A percentile compares a stretch with the other conserved stretches of the same genome.
These are phyloP conservation scores for Distichodus sexfasciatus DNA, from an alignment of 2,797 vertebrate genomes.

Conservation along the genomic window DNA sequence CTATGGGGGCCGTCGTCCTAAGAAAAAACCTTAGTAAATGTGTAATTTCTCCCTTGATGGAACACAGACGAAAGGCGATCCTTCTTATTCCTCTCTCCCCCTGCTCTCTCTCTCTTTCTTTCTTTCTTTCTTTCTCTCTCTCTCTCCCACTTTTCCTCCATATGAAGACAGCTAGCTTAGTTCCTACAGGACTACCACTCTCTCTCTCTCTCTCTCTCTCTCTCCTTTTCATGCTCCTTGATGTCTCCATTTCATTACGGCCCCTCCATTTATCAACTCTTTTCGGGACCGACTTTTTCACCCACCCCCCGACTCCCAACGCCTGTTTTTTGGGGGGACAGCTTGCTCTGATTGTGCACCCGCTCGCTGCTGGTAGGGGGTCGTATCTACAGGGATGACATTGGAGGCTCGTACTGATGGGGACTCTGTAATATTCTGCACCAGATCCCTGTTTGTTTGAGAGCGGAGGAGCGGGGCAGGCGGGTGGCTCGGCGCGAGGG, in stretches of 20 bases:
- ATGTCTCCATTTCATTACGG: constrained; percentile 99
- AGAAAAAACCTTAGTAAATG: constrained; percentile 99
- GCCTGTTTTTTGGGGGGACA: constrained; percentile 57
- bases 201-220: constrained; percentile 69
- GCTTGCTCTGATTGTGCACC: constrained; percentile 46
- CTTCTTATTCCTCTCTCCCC: constrained; percentile 80
- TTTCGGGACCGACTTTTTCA: constrained; percentile 90
- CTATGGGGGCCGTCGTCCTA: constrained; percentile 98
- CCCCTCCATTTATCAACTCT: constrained; percentile 93
- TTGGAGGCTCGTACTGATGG: constrained; percentile 33
- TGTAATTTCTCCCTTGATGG: constrained; percentile 99
- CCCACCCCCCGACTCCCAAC: constrained; percentile 78
- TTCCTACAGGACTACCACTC: constrained; percentile 59
- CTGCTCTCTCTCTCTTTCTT: constrained; percentile 68
- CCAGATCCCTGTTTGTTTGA: constrained; percentile 48
- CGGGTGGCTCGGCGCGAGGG: constrained; percentile 31
- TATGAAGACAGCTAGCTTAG: constrained; percentile 72
- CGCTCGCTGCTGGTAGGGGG: constrained; percentile 23
- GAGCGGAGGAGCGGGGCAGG: constrained; percentile 15
- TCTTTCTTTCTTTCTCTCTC: too few relatives aligned
- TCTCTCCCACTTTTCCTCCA: constrained; percentile 64
- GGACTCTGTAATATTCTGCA: constrained; percentile 47
- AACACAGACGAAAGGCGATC: constrained; percentile 95
- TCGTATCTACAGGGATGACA: constrained; percentile 43
- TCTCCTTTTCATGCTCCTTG: constrained; percentile 93